Percentiles rank a stretch among this genome's conserved stretches.
Conservation (phyloP, 2,888 invertebrate genomes). For the Dinocampus coccinellae region DNA sequence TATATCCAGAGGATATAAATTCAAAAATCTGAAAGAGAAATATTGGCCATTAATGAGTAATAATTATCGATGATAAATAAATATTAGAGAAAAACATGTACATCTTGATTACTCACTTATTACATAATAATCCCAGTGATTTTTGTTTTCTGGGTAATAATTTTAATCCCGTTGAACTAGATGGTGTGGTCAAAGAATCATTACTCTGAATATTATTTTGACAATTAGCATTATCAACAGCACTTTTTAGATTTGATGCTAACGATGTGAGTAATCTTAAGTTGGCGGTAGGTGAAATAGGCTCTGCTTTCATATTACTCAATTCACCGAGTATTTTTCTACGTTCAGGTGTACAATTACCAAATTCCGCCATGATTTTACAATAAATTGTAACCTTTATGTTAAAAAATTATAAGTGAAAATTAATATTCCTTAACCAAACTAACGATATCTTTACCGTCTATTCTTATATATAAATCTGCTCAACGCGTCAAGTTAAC, state of each 20-base stretch:
- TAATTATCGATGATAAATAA: not conserved
- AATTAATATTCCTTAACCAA: not conserved
- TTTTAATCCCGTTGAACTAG: slow-evolving; percentile 44
- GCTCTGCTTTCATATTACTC: slow-evolving; percentile 71
- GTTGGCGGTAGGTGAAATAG: slow-evolving; percentile 78
- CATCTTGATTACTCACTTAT: slow-evolving; percentile 70
- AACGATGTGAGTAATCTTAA: slow-evolving; percentile 77
- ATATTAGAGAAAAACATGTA: not conserved
- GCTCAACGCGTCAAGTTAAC: too few species aligned
- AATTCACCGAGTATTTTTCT: slow-evolving; percentile 71
- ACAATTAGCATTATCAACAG: slow-evolving; percentile 52
- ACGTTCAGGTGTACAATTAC: slow-evolving; percentile 43
- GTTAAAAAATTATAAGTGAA: not conserved
- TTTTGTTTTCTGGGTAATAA: slow-evolving; percentile 71
- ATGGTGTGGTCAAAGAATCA: slow-evolving; percentile 26
- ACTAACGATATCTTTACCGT: not conserved
- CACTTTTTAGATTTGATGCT: slow-evolving; percentile 72
- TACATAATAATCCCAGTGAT: slow-evolving; percentile 74
- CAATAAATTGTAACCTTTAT: not conserved
- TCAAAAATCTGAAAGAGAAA: slow-evolving; percentile 71
- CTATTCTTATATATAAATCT: too few species aligned
- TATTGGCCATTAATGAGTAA: not conserved
- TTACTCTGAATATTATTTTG: slow-evolving; percentile 27
- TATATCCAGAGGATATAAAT: slow-evolving; percentile 72
- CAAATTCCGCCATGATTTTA: slow-evolving; percentile 38